phyloP scores from a whole-genome alignment of 2,113 vertebrate genomes.

The Tylochromis polylepis region DNA sequence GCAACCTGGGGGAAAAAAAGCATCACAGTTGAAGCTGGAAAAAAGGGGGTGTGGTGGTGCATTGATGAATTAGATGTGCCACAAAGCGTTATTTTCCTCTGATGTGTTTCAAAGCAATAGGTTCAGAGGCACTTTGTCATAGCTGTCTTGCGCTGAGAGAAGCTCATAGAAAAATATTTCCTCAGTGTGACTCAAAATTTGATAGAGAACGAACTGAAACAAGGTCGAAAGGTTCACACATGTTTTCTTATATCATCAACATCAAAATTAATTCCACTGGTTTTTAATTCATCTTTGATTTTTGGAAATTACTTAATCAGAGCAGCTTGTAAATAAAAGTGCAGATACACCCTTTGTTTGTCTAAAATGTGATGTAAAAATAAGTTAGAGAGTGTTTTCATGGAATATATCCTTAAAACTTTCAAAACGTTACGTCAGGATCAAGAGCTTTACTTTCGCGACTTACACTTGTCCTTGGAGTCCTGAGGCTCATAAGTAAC shows the following conservation, averaged over 20 bases:
- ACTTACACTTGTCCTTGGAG: background rate
- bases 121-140: constrained; percentile 35
- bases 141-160: background rate
- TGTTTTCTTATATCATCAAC: background rate
- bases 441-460: background rate
- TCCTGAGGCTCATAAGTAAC: background rate
- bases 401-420: background rate
- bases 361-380: background rate
- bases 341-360: background rate
- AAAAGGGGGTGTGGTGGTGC: background rate
- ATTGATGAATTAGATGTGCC: constrained; percentile 44
- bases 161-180: constrained; percentile 12
- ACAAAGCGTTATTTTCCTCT: constrained; percentile 35
- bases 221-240: background rate
- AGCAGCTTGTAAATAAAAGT: background rate
- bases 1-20: background rate
- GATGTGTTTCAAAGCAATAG: constrained; percentile 45
- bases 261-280: background rate
- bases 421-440: background rate
- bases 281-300: background rate
- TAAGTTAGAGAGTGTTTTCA: background rate
- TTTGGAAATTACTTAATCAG: background rate
- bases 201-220: background rate
- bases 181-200: background rate
- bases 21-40: background rate